These are phyloP conservation scores for Philhelius pedissequus DNA, from an alignment of 2,888 invertebrate species.

Conservation along the genomic window DNA sequence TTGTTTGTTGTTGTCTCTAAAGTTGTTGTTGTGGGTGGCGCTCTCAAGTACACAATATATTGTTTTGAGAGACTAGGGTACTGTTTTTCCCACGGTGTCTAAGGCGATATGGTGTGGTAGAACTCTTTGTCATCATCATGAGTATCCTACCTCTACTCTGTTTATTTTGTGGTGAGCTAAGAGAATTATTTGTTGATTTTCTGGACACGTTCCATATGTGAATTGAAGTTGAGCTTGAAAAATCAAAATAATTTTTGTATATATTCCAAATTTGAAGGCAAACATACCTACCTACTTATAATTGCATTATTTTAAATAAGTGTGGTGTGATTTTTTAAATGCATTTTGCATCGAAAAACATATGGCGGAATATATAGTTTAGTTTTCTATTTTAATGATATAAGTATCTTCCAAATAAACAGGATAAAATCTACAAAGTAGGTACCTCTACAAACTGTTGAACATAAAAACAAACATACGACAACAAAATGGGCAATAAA, in stretches of 20 bases:
- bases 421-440: background rate
- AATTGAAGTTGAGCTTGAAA: conserved; percentile 38
- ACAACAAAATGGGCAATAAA: background rate
- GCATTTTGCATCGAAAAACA: conserved; percentile 12
- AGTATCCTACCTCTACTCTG: conserved; percentile 30
- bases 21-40: conserved; percentile 22
- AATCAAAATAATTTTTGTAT: background rate
- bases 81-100: conserved; percentile 61
- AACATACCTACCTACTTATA: no score
- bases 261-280: conserved; percentile 4
- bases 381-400: background rate
- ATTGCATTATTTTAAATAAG: no score
- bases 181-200: conserved; percentile 66
- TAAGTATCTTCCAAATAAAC: background rate
- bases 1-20: background rate
- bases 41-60: conserved; percentile 41
- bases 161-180: conserved; percentile 66
- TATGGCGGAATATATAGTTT: no score
- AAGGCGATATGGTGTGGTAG: no score
- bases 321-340: background rate
- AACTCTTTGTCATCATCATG: conserved; percentile 41
- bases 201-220: conserved; percentile 54
- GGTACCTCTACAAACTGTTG: conserved; percentile 30
- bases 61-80: conserved; percentile 49
- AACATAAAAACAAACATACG: background rate